Percentiles rank a stretch among this genome's conserved stretches.
These are phyloP conservation scores for Chiloscyllium plagiosum DNA, from an alignment of 2,113 vertebrate genomes.

Conservation along the genomic window DNA sequence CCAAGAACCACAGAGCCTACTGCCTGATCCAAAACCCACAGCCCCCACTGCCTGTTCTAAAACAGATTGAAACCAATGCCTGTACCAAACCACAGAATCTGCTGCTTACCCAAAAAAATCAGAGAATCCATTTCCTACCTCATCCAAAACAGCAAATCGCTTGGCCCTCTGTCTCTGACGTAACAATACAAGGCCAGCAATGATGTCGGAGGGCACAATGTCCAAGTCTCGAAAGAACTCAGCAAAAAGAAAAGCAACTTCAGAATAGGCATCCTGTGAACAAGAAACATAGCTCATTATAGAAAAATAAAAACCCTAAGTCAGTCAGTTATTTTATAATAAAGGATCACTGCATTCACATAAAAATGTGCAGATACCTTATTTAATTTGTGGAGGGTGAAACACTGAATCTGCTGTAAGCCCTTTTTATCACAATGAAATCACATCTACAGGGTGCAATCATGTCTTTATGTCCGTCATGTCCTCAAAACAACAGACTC, in stretches of 20 bases:
- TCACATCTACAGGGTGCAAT: neutral
- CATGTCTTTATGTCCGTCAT: neutral
- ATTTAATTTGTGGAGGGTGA: neutral
- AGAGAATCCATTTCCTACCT: conserved; percentile 50
- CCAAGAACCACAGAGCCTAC: too few species aligned
- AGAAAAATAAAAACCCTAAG: neutral
- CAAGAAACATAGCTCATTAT: conserved; percentile 32
- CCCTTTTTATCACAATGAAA: neutral
- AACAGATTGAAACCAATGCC: too few species aligned
- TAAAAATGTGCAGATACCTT: neutral
- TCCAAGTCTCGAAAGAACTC: conserved; percentile 98
- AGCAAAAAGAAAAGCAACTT: conserved; percentile 96
- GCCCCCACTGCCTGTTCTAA: neutral
- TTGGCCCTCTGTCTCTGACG: conserved; percentile 89
- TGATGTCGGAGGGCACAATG: conserved; percentile 97
- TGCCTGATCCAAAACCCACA: neutral
- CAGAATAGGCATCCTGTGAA: conserved; percentile 88
- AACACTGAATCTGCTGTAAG: neutral
- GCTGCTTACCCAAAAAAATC: neutral
- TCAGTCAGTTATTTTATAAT: neutral
- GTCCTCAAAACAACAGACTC: neutral
- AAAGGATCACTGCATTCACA: neutral
- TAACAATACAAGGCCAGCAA: conserved; percentile 88
- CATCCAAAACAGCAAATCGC: conserved; percentile 73
- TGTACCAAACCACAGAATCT: neutral